Base-by-base conservation (phyloP, 1,140 invertebrate species). In the Vanessa atalanta region DNA sequence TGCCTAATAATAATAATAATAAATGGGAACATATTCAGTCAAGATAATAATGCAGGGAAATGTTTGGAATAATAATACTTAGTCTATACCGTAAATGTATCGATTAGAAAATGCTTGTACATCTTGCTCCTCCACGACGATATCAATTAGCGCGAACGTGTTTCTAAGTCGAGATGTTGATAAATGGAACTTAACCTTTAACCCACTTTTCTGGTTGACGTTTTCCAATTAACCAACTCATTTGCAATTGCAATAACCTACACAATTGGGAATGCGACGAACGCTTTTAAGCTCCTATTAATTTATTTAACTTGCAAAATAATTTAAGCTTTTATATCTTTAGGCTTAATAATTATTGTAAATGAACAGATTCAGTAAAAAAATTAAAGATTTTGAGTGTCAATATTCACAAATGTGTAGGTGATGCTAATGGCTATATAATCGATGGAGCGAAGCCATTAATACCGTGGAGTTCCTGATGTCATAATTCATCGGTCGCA, bases 381-480 rank as follows among this genome's bases (percentile, higher is more conserved):
- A 57, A 26, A 57, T 57, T 20, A 9, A 23, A 57, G 53, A 26
- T 12, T 13, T 57, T 57, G 23, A 26, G 53, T 57, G 64, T 75
- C 69, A 70, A 67, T 67, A 43, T 67, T 67, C 53, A 57, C 53
- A 65, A 65, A 66, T 68, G 64, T 71, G 67, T 61, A 65, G 70
- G 75, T 65, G 65, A 76, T 76, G 65, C 70, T 76, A 76, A 76
- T 76, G 75, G 66, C 66, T 72, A 66, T 72, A 73, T 65, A 72
- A 76, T 69, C 70, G 70, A 74, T 47, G 65, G 65, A 57, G 53
- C 65, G 20, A 65, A 70, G 66, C 67, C 50, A 74, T 69, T 70
- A 70, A 73, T 69, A 69, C 66, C 64, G 47, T 48, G 20, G 53
- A 57, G 53, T 72, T 72, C 71, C 66, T 74, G 72, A 69, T 48